Conservation (phyloP, 2,888 invertebrate species). For the Volucella inflata region DNA sequence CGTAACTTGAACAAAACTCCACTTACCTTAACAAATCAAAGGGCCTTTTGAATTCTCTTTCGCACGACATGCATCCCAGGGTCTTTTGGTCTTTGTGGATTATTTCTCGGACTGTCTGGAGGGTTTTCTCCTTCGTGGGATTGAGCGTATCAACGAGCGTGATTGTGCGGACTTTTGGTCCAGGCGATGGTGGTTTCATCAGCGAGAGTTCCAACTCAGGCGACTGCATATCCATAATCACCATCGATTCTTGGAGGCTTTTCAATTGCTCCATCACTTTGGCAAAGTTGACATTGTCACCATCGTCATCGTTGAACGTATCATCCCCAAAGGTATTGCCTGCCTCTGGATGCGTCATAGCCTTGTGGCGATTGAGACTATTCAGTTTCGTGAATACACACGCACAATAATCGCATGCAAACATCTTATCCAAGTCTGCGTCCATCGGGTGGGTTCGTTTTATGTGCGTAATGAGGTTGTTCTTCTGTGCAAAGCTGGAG, state of each 20-base stretch:
- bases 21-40: slow-evolving; percentile 79
- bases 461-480: slow-evolving; percentile 72
- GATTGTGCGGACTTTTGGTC: slow-evolving; percentile 38
- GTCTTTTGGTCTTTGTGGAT: slow-evolving; percentile 60
- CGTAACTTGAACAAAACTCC: neutral
- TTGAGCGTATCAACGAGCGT: slow-evolving; percentile 75
- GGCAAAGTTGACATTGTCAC: slow-evolving; percentile 75
- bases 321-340: slow-evolving; percentile 26
- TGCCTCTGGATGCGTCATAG: slow-evolving; percentile 64
- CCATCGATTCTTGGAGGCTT: slow-evolving; percentile 75
- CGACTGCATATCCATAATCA: slow-evolving; percentile 65
- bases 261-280: slow-evolving; percentile 77
- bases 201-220: slow-evolving; percentile 42
- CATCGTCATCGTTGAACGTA: slow-evolving; percentile 43
- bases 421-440: slow-evolving; percentile 32
- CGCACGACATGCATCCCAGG: slow-evolving; percentile 78
- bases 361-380: slow-evolving; percentile 76
- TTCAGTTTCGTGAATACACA: slow-evolving; percentile 76
- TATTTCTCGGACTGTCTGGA: slow-evolving; percentile 72
- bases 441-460: slow-evolving; percentile 64
- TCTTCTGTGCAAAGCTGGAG: slow-evolving; percentile 74
- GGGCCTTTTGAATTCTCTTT: slow-evolving; percentile 78
- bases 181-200: slow-evolving; percentile 52
- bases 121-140: slow-evolving; percentile 68
- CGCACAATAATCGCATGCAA: slow-evolving; percentile 75